phyloP scores from a whole-genome alignment of 64 coral and sea anemone species.

The Dendronephthya gigantea region DNA sequence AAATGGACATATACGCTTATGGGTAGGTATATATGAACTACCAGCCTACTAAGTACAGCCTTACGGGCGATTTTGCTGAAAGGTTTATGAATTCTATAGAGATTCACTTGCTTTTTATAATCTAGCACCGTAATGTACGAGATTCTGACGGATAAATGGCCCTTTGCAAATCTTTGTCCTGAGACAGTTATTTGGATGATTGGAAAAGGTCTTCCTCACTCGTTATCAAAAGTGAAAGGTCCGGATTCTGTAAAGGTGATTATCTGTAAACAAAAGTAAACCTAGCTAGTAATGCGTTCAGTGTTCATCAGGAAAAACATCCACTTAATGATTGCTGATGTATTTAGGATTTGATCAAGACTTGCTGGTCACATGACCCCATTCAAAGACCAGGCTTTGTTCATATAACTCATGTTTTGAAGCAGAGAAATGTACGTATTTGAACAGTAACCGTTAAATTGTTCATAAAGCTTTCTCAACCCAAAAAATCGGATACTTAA shows the following conservation, averaged over 20 bases:
- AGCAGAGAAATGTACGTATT: neutral
- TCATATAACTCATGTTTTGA: conserved; percentile 1
- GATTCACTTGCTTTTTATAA: neutral
- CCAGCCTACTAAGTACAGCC: no score
- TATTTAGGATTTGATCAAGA: conserved; percentile 2
- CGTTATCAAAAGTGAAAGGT: conserved; percentile 50
- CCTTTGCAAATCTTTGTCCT: conserved; percentile 48
- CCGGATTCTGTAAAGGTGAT: conserved; percentile 77
- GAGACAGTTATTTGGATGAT: conserved; percentile 95
- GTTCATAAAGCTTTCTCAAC: no score
- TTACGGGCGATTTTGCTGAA: no score
- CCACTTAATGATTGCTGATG: neutral
- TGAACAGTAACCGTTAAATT: no score
- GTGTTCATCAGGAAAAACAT: no score
- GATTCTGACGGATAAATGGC: conserved; percentile 71
- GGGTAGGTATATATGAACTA: conserved; percentile 56
- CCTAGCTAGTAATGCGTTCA: no score
- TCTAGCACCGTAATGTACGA: conserved; percentile 79
- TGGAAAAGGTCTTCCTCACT: conserved; percentile 73
- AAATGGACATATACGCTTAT: conserved; percentile 72
- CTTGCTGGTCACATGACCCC: neutral
- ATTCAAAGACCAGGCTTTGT: neutral
- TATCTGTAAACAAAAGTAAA: no score
- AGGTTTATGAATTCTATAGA: no score
- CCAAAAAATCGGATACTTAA: no score